These are phyloP conservation scores for Gobio occitaniae DNA, from an alignment of 2,797 vertebrate genomes.

Conservation along the genomic window DNA sequence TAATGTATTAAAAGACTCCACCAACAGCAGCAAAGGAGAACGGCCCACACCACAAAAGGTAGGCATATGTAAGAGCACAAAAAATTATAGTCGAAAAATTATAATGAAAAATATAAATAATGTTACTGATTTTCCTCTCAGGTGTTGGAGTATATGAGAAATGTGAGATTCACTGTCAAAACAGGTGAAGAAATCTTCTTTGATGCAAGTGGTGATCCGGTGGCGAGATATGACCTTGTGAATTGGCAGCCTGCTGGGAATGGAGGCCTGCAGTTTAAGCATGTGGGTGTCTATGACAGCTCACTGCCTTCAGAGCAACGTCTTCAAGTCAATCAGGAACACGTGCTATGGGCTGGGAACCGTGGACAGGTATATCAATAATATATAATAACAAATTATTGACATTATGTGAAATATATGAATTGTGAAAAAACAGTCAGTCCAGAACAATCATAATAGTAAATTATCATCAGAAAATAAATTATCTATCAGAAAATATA, in stretches of 20 bases:
- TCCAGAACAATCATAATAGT: too few species aligned
- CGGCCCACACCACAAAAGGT: slow-evolving; percentile 44
- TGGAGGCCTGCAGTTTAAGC: slow-evolving; percentile 68
- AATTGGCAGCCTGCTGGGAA: slow-evolving; percentile 74
- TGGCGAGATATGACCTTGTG: slow-evolving; percentile 75
- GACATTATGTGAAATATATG: neutral
- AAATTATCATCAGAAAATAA: too few species aligned
- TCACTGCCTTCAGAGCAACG: slow-evolving; percentile 65
- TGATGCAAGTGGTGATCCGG: slow-evolving; percentile 72
- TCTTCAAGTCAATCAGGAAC: slow-evolving; percentile 66
- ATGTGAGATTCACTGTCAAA: slow-evolving; percentile 54
- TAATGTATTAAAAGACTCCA: slow-evolving; percentile 27
- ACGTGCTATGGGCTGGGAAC: slow-evolving; percentile 70
- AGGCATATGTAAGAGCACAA: neutral
- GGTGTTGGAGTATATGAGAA: slow-evolving; percentile 42
- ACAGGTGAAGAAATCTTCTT: slow-evolving; percentile 56
- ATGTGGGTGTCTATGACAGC: slow-evolving; percentile 76
- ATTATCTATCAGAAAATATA: too few species aligned
- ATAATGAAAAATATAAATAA: neutral
- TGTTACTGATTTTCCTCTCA: neutral
- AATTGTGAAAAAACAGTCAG: neutral
- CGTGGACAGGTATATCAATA: slow-evolving; percentile 57
- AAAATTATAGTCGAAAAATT: neutral
- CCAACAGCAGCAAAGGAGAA: neutral
- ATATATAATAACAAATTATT: neutral